Evolutionary conservation across 1,140 invertebrate species (phyloP), one percentile per base, ranked within the genome.

Genomic region (Wasmannia auropunctata): DNA sequence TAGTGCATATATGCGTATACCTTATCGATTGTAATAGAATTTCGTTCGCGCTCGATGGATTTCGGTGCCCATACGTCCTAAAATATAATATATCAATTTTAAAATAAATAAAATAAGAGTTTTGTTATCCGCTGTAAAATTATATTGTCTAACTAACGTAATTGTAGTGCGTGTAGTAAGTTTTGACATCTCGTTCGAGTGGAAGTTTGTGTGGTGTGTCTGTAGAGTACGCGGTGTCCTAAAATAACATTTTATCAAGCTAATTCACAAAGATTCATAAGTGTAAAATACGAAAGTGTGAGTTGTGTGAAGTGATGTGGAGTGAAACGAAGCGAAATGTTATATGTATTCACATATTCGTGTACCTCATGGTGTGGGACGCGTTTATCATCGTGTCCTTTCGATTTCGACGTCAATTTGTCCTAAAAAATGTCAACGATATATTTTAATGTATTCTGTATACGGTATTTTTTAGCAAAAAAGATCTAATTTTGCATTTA

Each of bases 21-120:
- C 72, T 85, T 85, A 28, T 85, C 43, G 19, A 40, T n/a, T 28
- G 43, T 85, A 28, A 63, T 28, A n/a, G 40, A 43, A 49, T 77
- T 85, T 34, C 16, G 16, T 79, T 67, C 28, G 37, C 19, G 25
- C 4, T 56, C 46, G 11, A 40, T 60, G 19, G 63, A 56, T 51
- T 46, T 86, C 4, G 84, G 77, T 11, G 62, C 76, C 84, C 76
- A 86, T 40, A 86, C 49, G 2, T 86, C 85, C 85, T 86, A 86
- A 70, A 86, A 86, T 70, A 86, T 70, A 60, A 69, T 60, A 60
- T 10, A 40, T n/a, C n/a, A 58, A 62, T 76, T 62, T 28, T 25
- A 85, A 77, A 81, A 81, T 28, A 58, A 81, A 67, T 40, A 16
- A 63, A 28, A 76, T 22, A 54, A 70, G 40, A 62, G n/a, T 43